phyloP scores from a whole-genome alignment of 1,140 invertebrate species.

The Zaprionus capensis region DNA sequence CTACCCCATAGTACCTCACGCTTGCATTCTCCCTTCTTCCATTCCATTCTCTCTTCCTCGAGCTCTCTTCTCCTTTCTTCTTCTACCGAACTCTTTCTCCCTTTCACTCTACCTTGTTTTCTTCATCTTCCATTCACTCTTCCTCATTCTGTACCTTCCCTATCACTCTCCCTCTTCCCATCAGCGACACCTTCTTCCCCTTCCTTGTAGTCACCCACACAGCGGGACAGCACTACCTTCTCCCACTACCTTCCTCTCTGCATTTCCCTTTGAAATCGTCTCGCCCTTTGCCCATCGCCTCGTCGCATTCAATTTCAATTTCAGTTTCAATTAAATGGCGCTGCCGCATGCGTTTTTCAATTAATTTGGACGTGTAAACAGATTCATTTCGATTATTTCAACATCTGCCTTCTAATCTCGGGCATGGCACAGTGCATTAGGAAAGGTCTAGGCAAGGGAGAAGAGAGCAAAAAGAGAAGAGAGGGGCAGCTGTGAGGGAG shows the following conservation, averaged over 20 bases:
- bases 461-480: not conserved
- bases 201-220: not conserved
- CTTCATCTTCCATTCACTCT: not conserved
- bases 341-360: constrained; percentile 77
- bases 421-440: constrained; percentile 47
- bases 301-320: constrained; percentile 53
- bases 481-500: not conserved
- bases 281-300: not conserved
- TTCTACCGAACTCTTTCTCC: not conserved
- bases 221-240: not conserved
- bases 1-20: not conserved
- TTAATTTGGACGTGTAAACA: constrained; percentile 83
- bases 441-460: constrained; percentile 21
- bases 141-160: not conserved
- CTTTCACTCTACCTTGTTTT: not conserved
- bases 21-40: not conserved
- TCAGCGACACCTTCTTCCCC: not conserved
- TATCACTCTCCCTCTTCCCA: not conserved
- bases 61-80: not conserved
- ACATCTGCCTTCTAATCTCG: constrained; percentile 75
- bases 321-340: constrained; percentile 82
- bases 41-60: not conserved
- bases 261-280: constrained; percentile 46
- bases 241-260: not conserved
- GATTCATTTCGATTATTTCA: constrained; percentile 84